Conservation (phyloP, 2,113 vertebrate species). For the Cacatua alba region DNA sequence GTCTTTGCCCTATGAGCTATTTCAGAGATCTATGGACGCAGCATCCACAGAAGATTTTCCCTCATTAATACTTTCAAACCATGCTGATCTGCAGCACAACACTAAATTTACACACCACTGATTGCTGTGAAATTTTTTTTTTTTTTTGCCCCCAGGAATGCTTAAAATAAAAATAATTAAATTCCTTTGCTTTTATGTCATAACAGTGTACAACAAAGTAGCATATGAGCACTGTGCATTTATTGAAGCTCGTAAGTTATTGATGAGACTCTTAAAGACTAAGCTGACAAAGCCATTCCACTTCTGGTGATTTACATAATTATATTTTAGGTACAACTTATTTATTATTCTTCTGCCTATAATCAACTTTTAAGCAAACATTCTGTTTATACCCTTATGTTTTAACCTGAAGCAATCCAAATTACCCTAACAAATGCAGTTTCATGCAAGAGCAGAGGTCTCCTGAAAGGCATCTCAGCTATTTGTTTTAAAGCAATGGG, state of each 20-base stretch:
- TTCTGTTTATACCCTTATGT: background rate
- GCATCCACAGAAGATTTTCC: background rate
- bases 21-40: background rate
- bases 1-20: background rate
- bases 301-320: slow-evolving; percentile 45
- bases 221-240: background rate
- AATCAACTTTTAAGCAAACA: slow-evolving; percentile 30
- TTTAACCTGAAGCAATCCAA: slow-evolving; percentile 14
- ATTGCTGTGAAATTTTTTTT: background rate
- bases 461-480: background rate
- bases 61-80: slow-evolving; percentile 36
- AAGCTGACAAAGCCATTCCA: slow-evolving; percentile 4
- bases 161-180: background rate
- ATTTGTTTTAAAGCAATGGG: background rate
- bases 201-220: background rate
- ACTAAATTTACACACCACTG: background rate
- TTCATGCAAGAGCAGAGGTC: background rate
- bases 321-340: slow-evolving; percentile 13
- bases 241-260: slow-evolving; percentile 29
- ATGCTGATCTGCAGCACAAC: background rate
- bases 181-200: background rate
- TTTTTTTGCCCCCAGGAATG: background rate
- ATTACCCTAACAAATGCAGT: background rate
- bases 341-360: background rate
- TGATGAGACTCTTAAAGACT: slow-evolving; percentile 24